These are phyloP conservation scores for Dynastes maya DNA, from an alignment of 2,888 invertebrate species.

Conservation along the genomic window DNA sequence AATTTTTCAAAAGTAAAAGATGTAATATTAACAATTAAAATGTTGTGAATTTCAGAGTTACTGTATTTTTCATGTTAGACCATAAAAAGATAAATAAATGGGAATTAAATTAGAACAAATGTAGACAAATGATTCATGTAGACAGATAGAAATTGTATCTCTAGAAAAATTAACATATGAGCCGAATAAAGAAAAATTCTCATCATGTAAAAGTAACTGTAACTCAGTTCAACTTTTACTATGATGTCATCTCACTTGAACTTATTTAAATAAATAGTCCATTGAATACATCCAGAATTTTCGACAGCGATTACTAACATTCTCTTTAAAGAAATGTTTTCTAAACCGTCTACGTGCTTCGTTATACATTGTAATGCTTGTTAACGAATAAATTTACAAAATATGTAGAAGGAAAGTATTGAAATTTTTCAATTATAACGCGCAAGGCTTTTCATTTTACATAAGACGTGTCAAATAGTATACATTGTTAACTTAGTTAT, in stretches of 20 bases:
- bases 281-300: neutral
- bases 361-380: neutral
- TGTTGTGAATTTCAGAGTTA: no score
- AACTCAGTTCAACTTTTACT: constrained; percentile 1
- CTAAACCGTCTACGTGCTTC: neutral
- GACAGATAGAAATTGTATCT: no score
- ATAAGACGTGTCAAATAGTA: no score
- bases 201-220: neutral
- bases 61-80: no score
- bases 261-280: neutral
- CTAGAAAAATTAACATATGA: no score
- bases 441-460: no score
- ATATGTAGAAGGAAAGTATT: neutral
- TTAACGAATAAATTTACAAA: neutral
- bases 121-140: no score
- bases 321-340: neutral
- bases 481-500: no score
- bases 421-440: neutral
- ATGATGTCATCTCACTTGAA: constrained; percentile 6
- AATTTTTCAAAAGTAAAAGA: no score
- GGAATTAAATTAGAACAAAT: no score
- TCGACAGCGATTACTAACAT: neutral
- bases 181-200: neutral
- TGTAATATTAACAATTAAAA: no score
- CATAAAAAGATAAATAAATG: no score